Evolutionary conservation across 2,888 invertebrate genomes (phyloP).

Genomic region (Zygogramma bicolorata): DNA sequence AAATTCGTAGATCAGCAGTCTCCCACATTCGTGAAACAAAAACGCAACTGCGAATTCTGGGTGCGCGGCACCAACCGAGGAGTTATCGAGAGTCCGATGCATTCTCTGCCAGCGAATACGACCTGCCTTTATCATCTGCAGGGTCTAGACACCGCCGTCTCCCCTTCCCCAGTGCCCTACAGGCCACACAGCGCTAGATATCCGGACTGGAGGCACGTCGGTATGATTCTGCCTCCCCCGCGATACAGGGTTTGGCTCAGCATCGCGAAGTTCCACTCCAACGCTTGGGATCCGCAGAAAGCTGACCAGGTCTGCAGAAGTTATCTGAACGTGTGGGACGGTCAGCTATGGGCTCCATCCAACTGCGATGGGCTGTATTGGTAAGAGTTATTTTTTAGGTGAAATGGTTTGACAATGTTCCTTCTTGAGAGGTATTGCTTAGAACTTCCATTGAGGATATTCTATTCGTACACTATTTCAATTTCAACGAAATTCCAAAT

Average conservation of each 20-base stretch:
- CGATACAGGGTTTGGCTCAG: conserved; percentile 89
- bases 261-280: conserved; percentile 83
- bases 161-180: conserved; percentile 69
- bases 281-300: conserved; percentile 74
- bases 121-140: conserved; percentile 90
- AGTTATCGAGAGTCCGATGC: conserved; percentile 85
- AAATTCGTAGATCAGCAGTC: conserved; percentile 87
- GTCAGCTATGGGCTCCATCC: conserved; percentile 80
- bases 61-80: conserved; percentile 84
- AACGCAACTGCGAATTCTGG: conserved; percentile 89
- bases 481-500: no score
- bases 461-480: no score
- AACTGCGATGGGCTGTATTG: conserved; percentile 86
- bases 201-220: conserved; percentile 68
- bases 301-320: conserved; percentile 83
- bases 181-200: conserved; percentile 70
- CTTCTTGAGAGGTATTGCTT: no score
- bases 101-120: conserved; percentile 88
- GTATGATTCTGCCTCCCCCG: conserved; percentile 71
- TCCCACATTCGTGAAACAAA: conserved; percentile 86
- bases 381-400: no score
- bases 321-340: conserved; percentile 89
- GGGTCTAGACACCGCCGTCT: conserved; percentile 72
- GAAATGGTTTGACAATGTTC: no score
- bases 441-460: no score